These are phyloP conservation scores for Volucella bombylans DNA, from an alignment of 2,888 invertebrate genomes.

Conservation along the genomic window DNA sequence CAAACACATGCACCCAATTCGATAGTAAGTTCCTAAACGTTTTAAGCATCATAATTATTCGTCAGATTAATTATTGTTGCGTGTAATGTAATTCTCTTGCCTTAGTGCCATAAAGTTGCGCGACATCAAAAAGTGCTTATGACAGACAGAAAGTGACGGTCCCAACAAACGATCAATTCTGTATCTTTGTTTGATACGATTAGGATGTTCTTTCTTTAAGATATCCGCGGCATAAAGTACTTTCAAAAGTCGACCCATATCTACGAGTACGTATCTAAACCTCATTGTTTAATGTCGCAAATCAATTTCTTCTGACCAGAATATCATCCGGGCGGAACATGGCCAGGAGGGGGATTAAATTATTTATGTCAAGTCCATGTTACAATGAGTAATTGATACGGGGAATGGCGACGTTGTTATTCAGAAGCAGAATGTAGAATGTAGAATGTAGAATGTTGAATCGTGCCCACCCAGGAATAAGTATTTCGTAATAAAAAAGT, in stretches of 20 bases:
- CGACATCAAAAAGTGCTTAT: conserved; percentile 9
- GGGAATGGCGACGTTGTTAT: not conserved
- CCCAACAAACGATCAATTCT: too few relatives aligned
- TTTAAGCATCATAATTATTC: conserved; percentile 1
- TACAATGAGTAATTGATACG: conserved; percentile 27
- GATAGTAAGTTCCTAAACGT: not conserved
- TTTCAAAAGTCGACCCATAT: not conserved
- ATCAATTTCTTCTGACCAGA: conserved; percentile 18
- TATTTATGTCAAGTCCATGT: conserved; percentile 22
- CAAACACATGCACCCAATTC: too few relatives aligned
- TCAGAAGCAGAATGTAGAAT: conserved; percentile 4
- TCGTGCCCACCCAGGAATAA: conserved; percentile 15
- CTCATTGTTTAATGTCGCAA: conserved; percentile 4
- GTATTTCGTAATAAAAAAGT: conserved; percentile 2
- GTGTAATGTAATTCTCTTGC: conserved; percentile 15
- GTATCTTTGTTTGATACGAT: too few relatives aligned
- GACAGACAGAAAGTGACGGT: not conserved
- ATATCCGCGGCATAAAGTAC: too few relatives aligned
- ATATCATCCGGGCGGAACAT: not conserved
- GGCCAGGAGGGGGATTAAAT: conserved; percentile 15
- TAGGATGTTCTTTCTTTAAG: too few relatives aligned
- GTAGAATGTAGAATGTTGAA: not conserved
- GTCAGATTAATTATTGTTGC: conserved; percentile 26
- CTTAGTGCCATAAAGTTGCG: conserved; percentile 22
- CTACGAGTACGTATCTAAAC: too few relatives aligned